Percentiles rank a stretch among this genome's conserved stretches.
These are phyloP conservation scores for Willisornis vidua DNA, from an alignment of 2,113 vertebrate genomes.

Conservation along the genomic window DNA sequence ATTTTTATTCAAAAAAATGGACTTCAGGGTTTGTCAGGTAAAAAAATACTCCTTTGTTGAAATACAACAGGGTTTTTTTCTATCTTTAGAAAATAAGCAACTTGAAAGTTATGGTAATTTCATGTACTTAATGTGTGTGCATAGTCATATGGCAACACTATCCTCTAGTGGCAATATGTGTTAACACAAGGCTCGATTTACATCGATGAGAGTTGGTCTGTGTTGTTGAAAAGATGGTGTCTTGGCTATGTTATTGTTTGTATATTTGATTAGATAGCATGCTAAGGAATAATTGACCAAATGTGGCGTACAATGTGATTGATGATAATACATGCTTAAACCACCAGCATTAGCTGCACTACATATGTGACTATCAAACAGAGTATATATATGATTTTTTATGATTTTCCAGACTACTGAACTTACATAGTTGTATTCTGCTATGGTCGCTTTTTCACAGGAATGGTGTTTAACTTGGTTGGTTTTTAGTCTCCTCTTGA, in stretches of 20 bases:
- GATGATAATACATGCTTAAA: neutral
- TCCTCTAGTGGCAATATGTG: constrained; percentile 52
- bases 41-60: neutral
- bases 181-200: neutral
- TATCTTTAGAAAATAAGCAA: neutral
- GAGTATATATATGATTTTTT: neutral
- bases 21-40: neutral
- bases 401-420: neutral
- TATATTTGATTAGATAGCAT: neutral
- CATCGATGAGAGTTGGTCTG: neutral
- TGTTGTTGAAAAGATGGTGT: neutral
- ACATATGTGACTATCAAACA: neutral
- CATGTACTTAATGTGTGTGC: neutral
- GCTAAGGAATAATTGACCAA: neutral
- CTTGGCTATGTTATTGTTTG: neutral
- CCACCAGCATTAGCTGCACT: neutral
- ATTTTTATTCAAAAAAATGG: neutral
- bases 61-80: neutral
- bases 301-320: neutral
- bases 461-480: neutral
- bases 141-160: constrained; percentile 32
- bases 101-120: neutral
- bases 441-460: neutral
- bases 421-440: neutral
- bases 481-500: neutral